Evolutionary conservation across 1,140 invertebrate species (phyloP).

Genomic region (Atta cephalotes): DNA sequence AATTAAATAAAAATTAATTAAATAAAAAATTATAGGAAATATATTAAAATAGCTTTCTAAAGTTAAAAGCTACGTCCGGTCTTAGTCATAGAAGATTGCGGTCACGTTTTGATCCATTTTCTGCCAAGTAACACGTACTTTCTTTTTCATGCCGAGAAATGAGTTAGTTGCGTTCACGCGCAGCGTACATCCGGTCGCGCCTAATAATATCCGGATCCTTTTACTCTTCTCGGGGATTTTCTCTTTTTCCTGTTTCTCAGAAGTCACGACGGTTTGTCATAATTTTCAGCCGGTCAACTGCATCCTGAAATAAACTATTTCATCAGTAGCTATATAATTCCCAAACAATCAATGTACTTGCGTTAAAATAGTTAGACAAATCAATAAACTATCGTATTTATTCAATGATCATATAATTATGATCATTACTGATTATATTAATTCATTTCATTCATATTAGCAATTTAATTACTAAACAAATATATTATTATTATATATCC

Average conservation of each 20-base stretch:
- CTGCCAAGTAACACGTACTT: slow-evolving; percentile 34
- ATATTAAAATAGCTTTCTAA: slow-evolving; percentile 20
- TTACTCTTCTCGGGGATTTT: neutral
- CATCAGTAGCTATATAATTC: slow-evolving; percentile 1
- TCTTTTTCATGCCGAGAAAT: slow-evolving; percentile 28
- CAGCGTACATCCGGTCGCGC: slow-evolving; percentile 20
- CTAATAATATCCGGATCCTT: slow-evolving; percentile 40
- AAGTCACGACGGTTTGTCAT: neutral
- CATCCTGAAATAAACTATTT: neutral
- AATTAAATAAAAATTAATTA: neutral
- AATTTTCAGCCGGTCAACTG: slow-evolving; percentile 18
- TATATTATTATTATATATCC: neutral
- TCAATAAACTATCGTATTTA: neutral
- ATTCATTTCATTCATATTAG: neutral
- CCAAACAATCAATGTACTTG: neutral
- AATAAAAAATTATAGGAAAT: neutral
- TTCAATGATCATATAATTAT: neutral
- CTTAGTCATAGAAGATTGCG: slow-evolving; percentile 6
- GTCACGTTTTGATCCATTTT: slow-evolving; percentile 28
- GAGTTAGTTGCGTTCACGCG: slow-evolving; percentile 35
- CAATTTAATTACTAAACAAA: slow-evolving; percentile 12
- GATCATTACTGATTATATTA: neutral
- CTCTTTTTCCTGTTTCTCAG: slow-evolving; percentile 30
- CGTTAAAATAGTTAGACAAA: neutral
- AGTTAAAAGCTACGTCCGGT: slow-evolving; percentile 14